A percentile compares a stretch with the other conserved stretches of the same genome.
Evolutionary conservation across 2,797 vertebrate species (phyloP).

Genomic region (Lagocephalus sceleratus): DNA sequence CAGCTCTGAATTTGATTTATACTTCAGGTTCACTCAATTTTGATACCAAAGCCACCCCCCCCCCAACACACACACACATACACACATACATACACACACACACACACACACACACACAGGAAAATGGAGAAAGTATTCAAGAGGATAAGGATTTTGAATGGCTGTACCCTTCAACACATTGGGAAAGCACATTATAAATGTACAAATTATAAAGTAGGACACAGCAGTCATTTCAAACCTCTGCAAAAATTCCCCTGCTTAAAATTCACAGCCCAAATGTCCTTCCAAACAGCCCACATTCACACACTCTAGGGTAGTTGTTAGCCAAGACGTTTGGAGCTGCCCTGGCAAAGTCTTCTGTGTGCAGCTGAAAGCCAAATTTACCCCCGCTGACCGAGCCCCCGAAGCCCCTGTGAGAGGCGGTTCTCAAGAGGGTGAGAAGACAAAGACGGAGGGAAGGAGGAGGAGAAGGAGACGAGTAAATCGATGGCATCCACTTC

Average conservation of each 20-base stretch:
- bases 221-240: slow-evolving; percentile 27
- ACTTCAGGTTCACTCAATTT: not conserved
- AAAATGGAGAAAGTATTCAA: slow-evolving; percentile 2
- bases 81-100: too few relatives aligned
- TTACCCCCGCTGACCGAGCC: slow-evolving; percentile 35
- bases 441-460: slow-evolving; percentile 47
- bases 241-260: slow-evolving; percentile 39
- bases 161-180: slow-evolving; percentile 16
- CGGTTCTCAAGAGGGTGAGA: slow-evolving; percentile 47
- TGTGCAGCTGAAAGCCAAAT: slow-evolving; percentile 40
- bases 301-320: slow-evolving; percentile 46
- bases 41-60: not conserved
- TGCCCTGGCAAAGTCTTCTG: slow-evolving; percentile 37
- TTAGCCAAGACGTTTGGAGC: slow-evolving; percentile 57
- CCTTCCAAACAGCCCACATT: slow-evolving; percentile 50
- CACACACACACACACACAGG: too few relatives aligned
- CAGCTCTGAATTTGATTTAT: not conserved
- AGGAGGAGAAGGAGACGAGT: slow-evolving; percentile 54
- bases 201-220: slow-evolving; percentile 18
- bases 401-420: slow-evolving; percentile 36
- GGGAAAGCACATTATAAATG: slow-evolving; percentile 21
- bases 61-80: too few relatives aligned
- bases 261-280: slow-evolving; percentile 48
- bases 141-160: slow-evolving; percentile 24
- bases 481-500: slow-evolving; percentile 60